phyloP scores from a whole-genome alignment of 1,140 invertebrate species.

The Saccostrea cuccullata region DNA sequence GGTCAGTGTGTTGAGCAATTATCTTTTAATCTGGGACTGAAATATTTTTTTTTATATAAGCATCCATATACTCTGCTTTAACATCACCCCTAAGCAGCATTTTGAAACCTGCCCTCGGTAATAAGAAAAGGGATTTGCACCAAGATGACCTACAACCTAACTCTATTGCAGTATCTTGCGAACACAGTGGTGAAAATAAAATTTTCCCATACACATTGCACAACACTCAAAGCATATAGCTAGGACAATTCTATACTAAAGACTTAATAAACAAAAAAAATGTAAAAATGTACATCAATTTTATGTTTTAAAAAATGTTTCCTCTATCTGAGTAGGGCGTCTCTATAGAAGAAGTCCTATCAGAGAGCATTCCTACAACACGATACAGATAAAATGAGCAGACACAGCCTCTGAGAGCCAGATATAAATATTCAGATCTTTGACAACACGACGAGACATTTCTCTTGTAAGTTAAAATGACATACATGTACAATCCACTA shows the following conservation, averaged over 20 bases:
- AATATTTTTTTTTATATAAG: background rate
- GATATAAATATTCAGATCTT: slow-evolving; percentile 21
- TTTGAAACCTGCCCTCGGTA: background rate
- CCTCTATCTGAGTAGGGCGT: background rate
- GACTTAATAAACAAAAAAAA: slow-evolving; percentile 9
- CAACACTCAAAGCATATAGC: slow-evolving; percentile 35
- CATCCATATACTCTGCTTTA: background rate
- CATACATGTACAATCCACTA: slow-evolving; percentile 15
- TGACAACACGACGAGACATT: slow-evolving; percentile 26
- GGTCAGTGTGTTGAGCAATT: background rate
- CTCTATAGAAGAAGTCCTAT: background rate
- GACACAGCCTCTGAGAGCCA: slow-evolving; percentile 30
- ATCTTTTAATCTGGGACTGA: background rate
- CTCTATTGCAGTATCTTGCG: slow-evolving; percentile 21
- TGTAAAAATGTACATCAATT: background rate
- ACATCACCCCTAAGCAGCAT: background rate
- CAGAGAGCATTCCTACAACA: background rate
- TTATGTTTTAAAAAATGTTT: slow-evolving; percentile 24
- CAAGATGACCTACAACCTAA: slow-evolving; percentile 32
- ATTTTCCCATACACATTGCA: slow-evolving; percentile 28
- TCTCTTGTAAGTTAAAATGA: slow-evolving; percentile 35
- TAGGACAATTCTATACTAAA: slow-evolving; percentile 30
- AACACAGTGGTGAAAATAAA: slow-evolving; percentile 31
- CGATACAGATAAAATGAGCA: slow-evolving; percentile 29
- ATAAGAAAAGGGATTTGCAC: slow-evolving; percentile 16